These are phyloP conservation scores for Phasia obesa DNA, from an alignment of 2,888 invertebrate genomes.

Conservation along the genomic window DNA sequence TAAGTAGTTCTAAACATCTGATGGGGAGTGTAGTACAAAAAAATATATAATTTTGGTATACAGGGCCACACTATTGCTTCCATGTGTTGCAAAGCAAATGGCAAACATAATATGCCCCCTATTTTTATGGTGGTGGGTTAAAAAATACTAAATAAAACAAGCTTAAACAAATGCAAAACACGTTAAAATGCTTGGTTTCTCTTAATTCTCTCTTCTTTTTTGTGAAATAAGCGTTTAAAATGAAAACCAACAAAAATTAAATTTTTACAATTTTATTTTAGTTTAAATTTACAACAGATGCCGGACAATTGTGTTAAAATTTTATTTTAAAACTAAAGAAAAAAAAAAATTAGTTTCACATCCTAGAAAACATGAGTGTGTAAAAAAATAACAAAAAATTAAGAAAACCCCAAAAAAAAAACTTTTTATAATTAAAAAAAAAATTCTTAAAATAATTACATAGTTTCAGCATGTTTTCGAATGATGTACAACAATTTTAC, in stretches of 20 bases:
- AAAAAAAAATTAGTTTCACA: background rate
- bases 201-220: background rate
- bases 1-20: too few species aligned
- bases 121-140: background rate
- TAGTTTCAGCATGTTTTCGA: conserved; percentile 44
- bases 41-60: too few species aligned
- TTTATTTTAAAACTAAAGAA: conserved; percentile 1
- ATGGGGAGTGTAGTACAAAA: too few species aligned
- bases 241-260: background rate
- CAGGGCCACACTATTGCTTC: too few species aligned
- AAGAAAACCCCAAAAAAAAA: conserved; percentile 7
- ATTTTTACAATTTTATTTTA: conserved; percentile 19
- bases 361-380: conserved; percentile 9
- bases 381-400: background rate
- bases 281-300: conserved; percentile 36
- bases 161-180: too few species aligned
- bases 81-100: background rate
- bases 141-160: too few species aligned
- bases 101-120: background rate
- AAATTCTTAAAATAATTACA: background rate
- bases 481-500: conserved; percentile 37
- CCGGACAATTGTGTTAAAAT: conserved; percentile 15
- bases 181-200: too few species aligned
- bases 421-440: background rate
- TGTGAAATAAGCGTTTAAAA: background rate